phyloP scores from a whole-genome alignment of 2,797 vertebrate species.

The Eulemur coronatus region DNA sequence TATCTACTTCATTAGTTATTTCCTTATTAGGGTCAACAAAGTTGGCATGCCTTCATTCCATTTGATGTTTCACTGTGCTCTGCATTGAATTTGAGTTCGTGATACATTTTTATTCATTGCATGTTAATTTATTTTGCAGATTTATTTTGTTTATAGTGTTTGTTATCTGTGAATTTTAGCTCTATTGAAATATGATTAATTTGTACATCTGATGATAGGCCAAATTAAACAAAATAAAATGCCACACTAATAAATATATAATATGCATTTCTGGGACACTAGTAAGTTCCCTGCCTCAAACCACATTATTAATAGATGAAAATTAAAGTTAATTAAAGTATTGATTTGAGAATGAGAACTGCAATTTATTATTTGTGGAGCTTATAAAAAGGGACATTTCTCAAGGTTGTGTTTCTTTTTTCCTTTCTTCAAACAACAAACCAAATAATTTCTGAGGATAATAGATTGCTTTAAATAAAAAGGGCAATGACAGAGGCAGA shows the following conservation, averaged over 20 bases:
- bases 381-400: constrained; percentile 24
- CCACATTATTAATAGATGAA: constrained; percentile 65
- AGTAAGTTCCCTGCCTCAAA: constrained; percentile 29
- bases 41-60: neutral
- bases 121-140: constrained; percentile 33
- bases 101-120: neutral
- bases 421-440: neutral
- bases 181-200: constrained; percentile 70
- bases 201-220: neutral
- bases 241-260: constrained; percentile 33
- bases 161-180: constrained; percentile 54
- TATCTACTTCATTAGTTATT: constrained; percentile 20
- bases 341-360: constrained; percentile 62
- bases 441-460: neutral
- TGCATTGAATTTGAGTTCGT: neutral
- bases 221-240: constrained; percentile 55
- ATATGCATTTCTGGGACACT: neutral
- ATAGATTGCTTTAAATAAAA: neutral
- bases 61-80: neutral
- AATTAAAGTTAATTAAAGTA: constrained; percentile 77
- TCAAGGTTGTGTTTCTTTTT: neutral
- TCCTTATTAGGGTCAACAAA: neutral
- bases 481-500: neutral
- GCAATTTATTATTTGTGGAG: constrained; percentile 54
- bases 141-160: constrained; percentile 60